These are phyloP conservation scores for Tiliqua scincoides DNA, from an alignment of 2,113 vertebrate genomes.

Conservation along the genomic window DNA sequence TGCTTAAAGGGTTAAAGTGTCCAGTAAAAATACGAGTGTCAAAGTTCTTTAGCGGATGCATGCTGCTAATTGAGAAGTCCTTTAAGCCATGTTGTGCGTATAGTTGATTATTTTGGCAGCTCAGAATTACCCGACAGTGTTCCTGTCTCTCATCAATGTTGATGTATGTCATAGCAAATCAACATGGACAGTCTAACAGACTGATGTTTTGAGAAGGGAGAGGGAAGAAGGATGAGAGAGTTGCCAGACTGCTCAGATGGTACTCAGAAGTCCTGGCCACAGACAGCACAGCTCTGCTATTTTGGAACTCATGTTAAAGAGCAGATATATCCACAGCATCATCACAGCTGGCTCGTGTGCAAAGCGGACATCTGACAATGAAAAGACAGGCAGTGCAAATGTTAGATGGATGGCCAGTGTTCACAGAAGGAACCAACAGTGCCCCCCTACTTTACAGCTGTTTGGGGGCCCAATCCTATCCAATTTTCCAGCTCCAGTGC, in stretches of 20 bases:
- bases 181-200: slow-evolving; percentile 70
- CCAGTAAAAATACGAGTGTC: slow-evolving; percentile 60
- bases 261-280: slow-evolving; percentile 80
- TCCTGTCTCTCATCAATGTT: slow-evolving; percentile 75
- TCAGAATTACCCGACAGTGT: slow-evolving; percentile 77
- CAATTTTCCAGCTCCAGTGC: too few relatives aligned
- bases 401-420: slow-evolving; percentile 49
- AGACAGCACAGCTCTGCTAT: slow-evolving; percentile 73
- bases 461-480: too few relatives aligned
- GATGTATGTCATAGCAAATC: slow-evolving; percentile 78
- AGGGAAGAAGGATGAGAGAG: slow-evolving; percentile 59
- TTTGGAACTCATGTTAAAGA: slow-evolving; percentile 79
- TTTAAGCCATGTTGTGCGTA: slow-evolving; percentile 81
- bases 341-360: slow-evolving; percentile 53
- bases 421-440: slow-evolving; percentile 23
- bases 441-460: neutral
- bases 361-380: slow-evolving; percentile 66
- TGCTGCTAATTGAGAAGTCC: slow-evolving; percentile 75
- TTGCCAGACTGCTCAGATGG: slow-evolving; percentile 75
- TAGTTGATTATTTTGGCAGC: slow-evolving; percentile 83
- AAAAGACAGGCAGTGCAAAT: slow-evolving; percentile 39
- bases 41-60: slow-evolving; percentile 75
- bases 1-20: slow-evolving; percentile 51
- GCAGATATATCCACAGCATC: slow-evolving; percentile 77
- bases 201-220: slow-evolving; percentile 65